A percentile compares a stretch with the other conserved stretches of the same genome.
Conservation (phyloP, 2,797 vertebrate genomes). For the Pseudocheirus occidentalis region DNA sequence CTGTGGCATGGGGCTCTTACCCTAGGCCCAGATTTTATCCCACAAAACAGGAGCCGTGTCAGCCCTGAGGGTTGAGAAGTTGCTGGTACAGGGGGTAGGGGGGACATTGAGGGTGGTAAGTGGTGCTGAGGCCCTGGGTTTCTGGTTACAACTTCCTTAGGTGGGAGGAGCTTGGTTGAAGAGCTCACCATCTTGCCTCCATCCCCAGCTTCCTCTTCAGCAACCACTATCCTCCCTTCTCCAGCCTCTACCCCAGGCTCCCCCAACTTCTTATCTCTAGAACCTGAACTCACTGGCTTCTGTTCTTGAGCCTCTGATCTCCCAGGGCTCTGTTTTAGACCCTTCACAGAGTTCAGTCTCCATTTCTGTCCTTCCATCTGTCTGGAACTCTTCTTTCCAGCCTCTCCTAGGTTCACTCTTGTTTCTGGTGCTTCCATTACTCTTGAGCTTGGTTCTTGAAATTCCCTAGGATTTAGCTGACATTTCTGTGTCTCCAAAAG, state of each 20-base stretch:
- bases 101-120: conserved; percentile 51
- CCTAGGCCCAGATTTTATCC: conserved; percentile 74
- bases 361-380: conserved; percentile 65
- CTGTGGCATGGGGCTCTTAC: conserved; percentile 84
- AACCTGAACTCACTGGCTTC: conserved; percentile 24
- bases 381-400: conserved; percentile 11
- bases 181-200: conserved; percentile 61
- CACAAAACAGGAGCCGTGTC: conserved; percentile 74
- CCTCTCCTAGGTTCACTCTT: conserved; percentile 39
- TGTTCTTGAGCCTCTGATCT: conserved; percentile 38
- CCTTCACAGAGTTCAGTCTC: conserved; percentile 67
- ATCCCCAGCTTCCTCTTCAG: conserved; percentile 64
- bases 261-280: conserved; percentile 26
- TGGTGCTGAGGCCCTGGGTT: conserved; percentile 64
- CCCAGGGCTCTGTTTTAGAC: conserved; percentile 55
- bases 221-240: conserved; percentile 45
- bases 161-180: conserved; percentile 62
- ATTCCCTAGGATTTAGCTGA: neutral
- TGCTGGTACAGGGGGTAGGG: conserved; percentile 80
- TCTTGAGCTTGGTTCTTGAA: neutral
- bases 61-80: conserved; percentile 83
- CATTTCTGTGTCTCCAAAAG: neutral
- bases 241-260: conserved; percentile 43
- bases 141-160: conserved; percentile 63
- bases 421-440: conserved; percentile 13